A percentile compares a stretch with the other conserved stretches of the same genome.
phyloP scores from a whole-genome alignment of 2,797 vertebrate species.

The Loris lydekkerianus region DNA sequence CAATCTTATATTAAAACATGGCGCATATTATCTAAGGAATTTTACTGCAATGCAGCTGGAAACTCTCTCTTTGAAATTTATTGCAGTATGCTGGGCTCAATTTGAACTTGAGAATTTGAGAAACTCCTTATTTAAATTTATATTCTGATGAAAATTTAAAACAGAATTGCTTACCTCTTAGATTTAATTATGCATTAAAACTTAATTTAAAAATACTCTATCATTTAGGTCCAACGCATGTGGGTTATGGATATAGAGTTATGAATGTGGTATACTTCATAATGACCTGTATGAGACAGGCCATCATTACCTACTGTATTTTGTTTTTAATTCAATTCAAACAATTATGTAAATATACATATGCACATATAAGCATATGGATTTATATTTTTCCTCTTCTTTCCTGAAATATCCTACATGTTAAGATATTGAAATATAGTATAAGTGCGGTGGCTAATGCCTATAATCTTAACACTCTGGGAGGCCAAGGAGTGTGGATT shows the following conservation, averaged over 20 bases:
- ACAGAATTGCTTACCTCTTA: slow-evolving; percentile 40
- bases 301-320: not conserved
- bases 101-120: slow-evolving; percentile 23
- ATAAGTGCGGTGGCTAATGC: not conserved
- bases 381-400: not conserved
- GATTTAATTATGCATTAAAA: slow-evolving; percentile 47
- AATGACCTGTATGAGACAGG: not conserved
- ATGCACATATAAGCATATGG: not conserved
- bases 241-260: not conserved
- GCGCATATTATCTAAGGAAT: slow-evolving; percentile 74
- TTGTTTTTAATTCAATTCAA: slow-evolving; percentile 45
- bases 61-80: slow-evolving; percentile 34
- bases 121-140: slow-evolving; percentile 3
- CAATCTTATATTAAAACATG: slow-evolving; percentile 74
- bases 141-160: slow-evolving; percentile 23
- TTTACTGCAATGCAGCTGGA: slow-evolving; percentile 54
- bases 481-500: too few relatives aligned
- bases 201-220: not conserved
- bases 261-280: not conserved
- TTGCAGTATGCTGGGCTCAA: not conserved
- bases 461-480: too few relatives aligned
- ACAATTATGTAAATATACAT: slow-evolving; percentile 36
- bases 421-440: slow-evolving; percentile 5
- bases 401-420: slow-evolving; percentile 7
- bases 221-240: not conserved